These are phyloP conservation scores for Ciconia stormi DNA, from an alignment of 2,113 vertebrate genomes.

Conservation along the genomic window DNA sequence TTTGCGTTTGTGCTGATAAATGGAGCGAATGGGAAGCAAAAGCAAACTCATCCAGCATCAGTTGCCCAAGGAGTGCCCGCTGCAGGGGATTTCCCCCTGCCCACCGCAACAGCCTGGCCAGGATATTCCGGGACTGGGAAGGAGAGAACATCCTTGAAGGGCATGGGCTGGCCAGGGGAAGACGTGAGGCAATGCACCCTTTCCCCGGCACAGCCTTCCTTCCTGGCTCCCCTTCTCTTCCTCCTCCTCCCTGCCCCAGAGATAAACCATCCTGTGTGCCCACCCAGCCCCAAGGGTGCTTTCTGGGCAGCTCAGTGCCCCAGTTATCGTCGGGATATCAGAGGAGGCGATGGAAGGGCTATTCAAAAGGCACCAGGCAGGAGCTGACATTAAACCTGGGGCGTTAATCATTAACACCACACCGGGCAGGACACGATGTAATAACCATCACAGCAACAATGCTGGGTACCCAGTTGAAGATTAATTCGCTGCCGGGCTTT, in stretches of 20 bases:
- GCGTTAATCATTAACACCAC: neutral
- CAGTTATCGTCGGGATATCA: accelerated
- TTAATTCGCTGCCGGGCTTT: neutral
- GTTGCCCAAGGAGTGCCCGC: neutral
- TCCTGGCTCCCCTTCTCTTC: neutral
- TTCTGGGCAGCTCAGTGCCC: neutral
- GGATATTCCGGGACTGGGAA: neutral
- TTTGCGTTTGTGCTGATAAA: neutral
- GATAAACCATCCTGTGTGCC: neutral
- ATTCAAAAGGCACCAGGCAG: neutral
- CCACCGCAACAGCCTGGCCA: accelerated
- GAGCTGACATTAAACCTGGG: neutral
- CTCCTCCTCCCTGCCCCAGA: neutral
- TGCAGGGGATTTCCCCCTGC: neutral
- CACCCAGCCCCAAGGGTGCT: neutral
- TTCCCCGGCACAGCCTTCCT: neutral
- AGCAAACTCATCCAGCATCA: neutral
- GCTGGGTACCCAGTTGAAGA: neutral
- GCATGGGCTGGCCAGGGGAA: accelerated
- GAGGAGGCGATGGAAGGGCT: neutral
- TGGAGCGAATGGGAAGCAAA: neutral
- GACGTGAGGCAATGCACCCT: neutral
- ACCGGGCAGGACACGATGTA: neutral
- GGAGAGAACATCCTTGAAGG: neutral
- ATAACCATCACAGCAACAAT: neutral